Evolutionary conservation across 2,113 vertebrate species (phyloP).

Genomic region (Eira barbara): DNA sequence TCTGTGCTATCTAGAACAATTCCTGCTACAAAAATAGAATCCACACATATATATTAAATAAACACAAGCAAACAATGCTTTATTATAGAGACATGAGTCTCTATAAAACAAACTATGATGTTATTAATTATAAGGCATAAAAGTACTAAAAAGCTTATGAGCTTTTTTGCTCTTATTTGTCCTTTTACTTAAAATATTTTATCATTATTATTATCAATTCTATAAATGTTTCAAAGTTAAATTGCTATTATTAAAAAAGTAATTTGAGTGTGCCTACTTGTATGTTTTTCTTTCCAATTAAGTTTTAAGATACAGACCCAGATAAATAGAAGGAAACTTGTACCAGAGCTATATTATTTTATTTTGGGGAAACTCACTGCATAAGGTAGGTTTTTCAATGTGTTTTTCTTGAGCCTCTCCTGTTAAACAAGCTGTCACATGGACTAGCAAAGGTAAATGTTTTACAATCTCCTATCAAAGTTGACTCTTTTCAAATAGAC

Average conservation of each 20-base stretch:
- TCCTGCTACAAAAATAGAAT: not conserved
- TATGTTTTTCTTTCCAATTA: not conserved
- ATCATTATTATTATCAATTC: not conserved
- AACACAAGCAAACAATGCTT: not conserved
- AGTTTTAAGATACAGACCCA: not conserved
- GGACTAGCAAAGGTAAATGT: not conserved
- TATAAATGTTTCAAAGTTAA: not conserved
- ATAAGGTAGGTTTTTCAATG: not conserved
- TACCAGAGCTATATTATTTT: not conserved
- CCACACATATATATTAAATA: not conserved
- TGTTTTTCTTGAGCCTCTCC: not conserved
- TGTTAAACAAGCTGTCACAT: not conserved
- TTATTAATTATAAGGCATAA: not conserved
- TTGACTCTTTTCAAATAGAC: not conserved
- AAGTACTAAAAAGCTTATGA: not conserved
- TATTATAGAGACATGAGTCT: no score
- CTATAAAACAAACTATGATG: not conserved
- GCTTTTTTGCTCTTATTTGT: not conserved
- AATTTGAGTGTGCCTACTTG: not conserved
- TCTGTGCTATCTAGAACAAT: not conserved
- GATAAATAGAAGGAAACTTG: not conserved
- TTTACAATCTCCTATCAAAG: not conserved
- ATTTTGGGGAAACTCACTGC: not conserved
- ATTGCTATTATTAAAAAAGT: not conserved
- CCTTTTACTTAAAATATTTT: not conserved